Evolutionary conservation across 1,140 invertebrate species (phyloP), one percentile per base, ranked within the genome.

Genomic region (Musca vetustissima): DNA sequence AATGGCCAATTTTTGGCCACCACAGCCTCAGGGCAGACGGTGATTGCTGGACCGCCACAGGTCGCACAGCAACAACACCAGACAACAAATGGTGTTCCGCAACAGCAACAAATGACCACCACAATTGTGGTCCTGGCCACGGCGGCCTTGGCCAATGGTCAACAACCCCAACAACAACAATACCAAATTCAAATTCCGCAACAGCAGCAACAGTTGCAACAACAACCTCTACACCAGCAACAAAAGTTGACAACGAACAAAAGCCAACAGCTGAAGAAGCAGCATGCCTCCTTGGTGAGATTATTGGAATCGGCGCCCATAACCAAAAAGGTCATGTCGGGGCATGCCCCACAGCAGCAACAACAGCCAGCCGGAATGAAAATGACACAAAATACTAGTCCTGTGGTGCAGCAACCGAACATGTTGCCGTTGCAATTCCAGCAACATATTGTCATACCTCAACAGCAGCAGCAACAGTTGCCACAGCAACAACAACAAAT

Each of bases 241-340:
- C 59, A 25, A 0, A 25, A 25, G n/a, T 8, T 67, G 6, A 19
- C 47, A 25, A 28, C 71, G 55, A 21, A 74, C 71, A 82, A 80
- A 72, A 81, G 77, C 71, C 75, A 78, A 67, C 75, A 80, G 70
- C 72, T 82, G 28, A 82, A 82, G 70, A 78, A 82, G 66, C 73
- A 77, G 57, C 80, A 82, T 32, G 80, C 80, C n/a, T 78, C 78
- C 2, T 59, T 82, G 71, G 80, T 82, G n/a, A 80, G 78, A 57
- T 67, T 82, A 52, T 68, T 82, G 64, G 80, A 82, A 70, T 80
- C 80, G 14, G 80, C 76, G 66, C 80, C 80, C 15, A 72, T 82
- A 7, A 76, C 68, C 49, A 74, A 75, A 43, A 70, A 71, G 15
- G 13, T 22, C 47, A 19, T 61, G 19, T 17, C 17, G 19, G 17